Evolutionary conservation across 2,797 vertebrate species (phyloP).

Genomic region (Oophaga sylvatica): DNA sequence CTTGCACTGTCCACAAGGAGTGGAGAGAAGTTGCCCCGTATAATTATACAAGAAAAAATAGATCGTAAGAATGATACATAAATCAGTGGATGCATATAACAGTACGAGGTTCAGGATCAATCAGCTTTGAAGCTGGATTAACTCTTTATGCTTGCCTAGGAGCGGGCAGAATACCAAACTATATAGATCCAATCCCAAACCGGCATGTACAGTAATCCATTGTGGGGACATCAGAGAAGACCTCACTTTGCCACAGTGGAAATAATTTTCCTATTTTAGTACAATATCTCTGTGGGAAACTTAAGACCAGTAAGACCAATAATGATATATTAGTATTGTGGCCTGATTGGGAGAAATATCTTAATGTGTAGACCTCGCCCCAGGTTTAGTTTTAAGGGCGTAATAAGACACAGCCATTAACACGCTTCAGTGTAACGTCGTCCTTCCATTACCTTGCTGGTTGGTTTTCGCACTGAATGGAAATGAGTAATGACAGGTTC

Average conservation of each 20-base stretch:
- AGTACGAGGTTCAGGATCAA: no score
- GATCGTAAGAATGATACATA: no score
- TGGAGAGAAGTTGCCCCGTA: no score
- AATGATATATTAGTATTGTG: not conserved
- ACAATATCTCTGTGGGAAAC: not conserved
- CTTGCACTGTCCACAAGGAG: no score
- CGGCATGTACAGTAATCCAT: no score
- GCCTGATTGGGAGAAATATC: not conserved
- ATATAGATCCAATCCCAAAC: no score
- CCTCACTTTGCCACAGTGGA: not conserved
- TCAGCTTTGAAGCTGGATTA: no score
- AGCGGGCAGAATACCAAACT: no score
- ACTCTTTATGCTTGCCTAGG: no score
- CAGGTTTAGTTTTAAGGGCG: not conserved
- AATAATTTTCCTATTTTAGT: not conserved
- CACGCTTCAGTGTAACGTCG: not conserved
- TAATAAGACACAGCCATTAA: not conserved
- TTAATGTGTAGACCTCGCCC: not conserved
- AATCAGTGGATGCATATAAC: no score
- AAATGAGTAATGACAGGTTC: slow-evolving; percentile 4
- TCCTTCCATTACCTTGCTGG: not conserved
- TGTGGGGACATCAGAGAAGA: not conserved
- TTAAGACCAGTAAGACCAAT: not conserved
- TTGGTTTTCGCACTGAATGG: not conserved
- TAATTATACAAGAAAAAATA: no score